phyloP scores from a whole-genome alignment of 1,140 invertebrate genomes.

The Caenorhabditis briggsae region DNA sequence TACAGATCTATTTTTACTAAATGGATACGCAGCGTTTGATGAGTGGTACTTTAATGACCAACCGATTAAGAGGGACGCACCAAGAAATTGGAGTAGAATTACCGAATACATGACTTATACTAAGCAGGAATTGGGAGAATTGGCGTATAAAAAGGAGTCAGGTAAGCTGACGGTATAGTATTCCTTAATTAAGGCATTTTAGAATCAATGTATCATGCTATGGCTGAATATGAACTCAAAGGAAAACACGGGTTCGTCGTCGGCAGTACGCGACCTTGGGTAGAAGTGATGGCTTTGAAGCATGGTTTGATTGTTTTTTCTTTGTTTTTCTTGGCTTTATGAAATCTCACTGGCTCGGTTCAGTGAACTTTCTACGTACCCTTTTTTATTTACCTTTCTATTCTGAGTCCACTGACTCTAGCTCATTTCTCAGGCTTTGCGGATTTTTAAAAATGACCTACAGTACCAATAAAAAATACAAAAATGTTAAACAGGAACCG shows the following conservation, averaged over 20 bases:
- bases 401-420: too few species aligned
- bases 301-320: not conserved
- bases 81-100: not conserved
- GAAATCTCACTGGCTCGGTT: not conserved
- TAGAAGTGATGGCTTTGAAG: constrained; percentile 38
- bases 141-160: not conserved
- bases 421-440: too few species aligned
- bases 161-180: not conserved
- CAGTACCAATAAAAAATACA: too few species aligned
- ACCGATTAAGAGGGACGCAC: not conserved
- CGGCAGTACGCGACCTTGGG: constrained; percentile 16
- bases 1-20: not conserved
- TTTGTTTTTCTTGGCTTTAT: not conserved
- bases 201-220: not conserved
- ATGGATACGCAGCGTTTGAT: not conserved
- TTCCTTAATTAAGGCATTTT: not conserved
- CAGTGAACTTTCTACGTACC: too few species aligned
- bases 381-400: too few species aligned
- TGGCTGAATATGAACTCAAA: not conserved
- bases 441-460: too few species aligned
- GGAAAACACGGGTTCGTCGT: not conserved
- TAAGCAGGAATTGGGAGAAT: not conserved
- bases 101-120: not conserved
- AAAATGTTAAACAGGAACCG: too few species aligned
- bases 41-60: not conserved